Base-by-base conservation (phyloP, 2,113 vertebrate species). In the Ranitomeya imitator region DNA sequence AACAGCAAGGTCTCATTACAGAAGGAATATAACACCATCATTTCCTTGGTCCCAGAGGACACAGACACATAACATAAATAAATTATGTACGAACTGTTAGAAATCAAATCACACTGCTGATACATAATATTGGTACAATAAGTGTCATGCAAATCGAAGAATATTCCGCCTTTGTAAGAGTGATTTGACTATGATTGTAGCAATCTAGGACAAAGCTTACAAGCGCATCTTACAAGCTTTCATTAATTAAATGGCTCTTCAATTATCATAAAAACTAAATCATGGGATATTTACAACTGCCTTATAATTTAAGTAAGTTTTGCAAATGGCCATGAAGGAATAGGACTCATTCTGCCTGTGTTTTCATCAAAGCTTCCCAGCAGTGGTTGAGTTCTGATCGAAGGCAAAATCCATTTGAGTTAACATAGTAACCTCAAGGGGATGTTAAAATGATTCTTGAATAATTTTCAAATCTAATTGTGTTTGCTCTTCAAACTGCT, bases 391-490 rank as follows among this genome's bases (percentile, higher is more conserved):
- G 90, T 91, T 90, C 79, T 92, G 83, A 91, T 31, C 90, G 83
- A 90, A 89, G 90, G 67, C 79, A 91, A 92, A 94, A 93, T 91
- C 90, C 86, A 86, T 92, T 90, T 89, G 81, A 77, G 83, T 93
- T 91, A 91, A 89, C 86, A 73, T 16, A 87, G 71, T 84, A 92
- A 89, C 82, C 91, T 92, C 91, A 65, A 23, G 89, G 80, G 92
- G 91, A 85, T 89, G 90, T 92, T 88, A 90, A 93, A 93, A 91
- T 83, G 0, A 92, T 91, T 92, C 93, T 89, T 92, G 93, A 93
- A 93, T 93, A 93, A 94, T 94, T 94, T 94, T 92, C 18, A 92
- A 92, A 90, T 90, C 90, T 92, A 90, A 92, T 93, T 90, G 82
- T 92, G 86, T 93, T 93, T 94, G 90, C 79, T 86, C 88, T 93